Evolutionary conservation across 2,888 invertebrate species (phyloP), one percentile per base, ranked within the genome.

Genomic region (Temnothorax ravouxi): DNA sequence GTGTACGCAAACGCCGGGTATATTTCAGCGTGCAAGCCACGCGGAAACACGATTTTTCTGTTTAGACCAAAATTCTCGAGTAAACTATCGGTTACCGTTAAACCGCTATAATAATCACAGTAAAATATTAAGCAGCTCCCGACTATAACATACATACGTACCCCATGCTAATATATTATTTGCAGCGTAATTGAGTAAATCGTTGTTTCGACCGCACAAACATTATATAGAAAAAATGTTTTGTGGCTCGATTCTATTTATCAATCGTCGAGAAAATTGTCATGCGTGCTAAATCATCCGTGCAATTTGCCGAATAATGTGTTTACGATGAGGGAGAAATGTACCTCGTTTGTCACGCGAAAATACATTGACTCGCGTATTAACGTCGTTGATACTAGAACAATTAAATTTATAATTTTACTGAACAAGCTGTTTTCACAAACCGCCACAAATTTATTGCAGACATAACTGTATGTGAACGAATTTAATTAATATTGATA

Each of bases 121-220:
- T 80, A 77, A 84, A 87, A 85, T 61, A 84, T 88, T 89, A 52
- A 87, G 83, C 74, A 29, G 56, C 52, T 81, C 83, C 72, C 77
- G 69, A 81, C 84, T 81, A 79, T n/a, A n/a, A n/a, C n/a, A n/a
- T n/a, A 44, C 61, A 72, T 72, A 84, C 52, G 47, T 15, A 25
- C n/a, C 21, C 15, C 34, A 8, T 3, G 15, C 38, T 9, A 2
- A 47, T 83, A 74, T 61, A 84, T 88, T 86, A 90, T 90, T 86
- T 86, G 86, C 79, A 69, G 50, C 71, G 67, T 86, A 89, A 90
- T 90, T 86, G 82, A 69, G 59, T 50, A 81, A 54, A 83, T 84
- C 64, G 66, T 86, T 83, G 21, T 62, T 52, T 34, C 34, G 56
- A 52, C 34, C 5, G 13, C 5, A 1, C 25, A 13, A 64, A 38